Percentiles rank a stretch among this genome's conserved stretches.
phyloP scores from a whole-genome alignment of 2,888 invertebrate genomes.

The Dione juno region DNA sequence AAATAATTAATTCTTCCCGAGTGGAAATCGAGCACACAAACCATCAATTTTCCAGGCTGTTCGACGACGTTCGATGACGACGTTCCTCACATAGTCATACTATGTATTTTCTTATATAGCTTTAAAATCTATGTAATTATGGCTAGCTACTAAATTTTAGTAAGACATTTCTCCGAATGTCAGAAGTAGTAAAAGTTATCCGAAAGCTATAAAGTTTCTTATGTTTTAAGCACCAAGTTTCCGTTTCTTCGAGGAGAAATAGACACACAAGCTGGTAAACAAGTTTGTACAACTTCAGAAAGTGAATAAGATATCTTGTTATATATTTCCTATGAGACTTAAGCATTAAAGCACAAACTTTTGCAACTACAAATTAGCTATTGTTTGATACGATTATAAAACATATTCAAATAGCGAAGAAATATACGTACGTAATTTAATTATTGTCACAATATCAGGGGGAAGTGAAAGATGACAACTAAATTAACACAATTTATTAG shows the following conservation, averaged over 20 bases:
- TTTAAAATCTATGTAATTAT: constrained; percentile 1
- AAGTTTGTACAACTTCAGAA: constrained; percentile 31
- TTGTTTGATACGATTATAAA: constrained; percentile 15
- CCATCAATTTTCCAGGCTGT: too few relatives aligned
- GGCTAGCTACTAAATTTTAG: constrained; percentile 7
- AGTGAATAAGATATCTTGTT: constrained; percentile 34
- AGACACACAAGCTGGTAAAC: constrained; percentile 31
- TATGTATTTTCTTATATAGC: not conserved
- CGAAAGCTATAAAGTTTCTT: constrained; percentile 33
- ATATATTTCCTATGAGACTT: constrained; percentile 27
- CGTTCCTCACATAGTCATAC: too few relatives aligned
- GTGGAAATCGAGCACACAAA: too few relatives aligned
- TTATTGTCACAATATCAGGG: not conserved
- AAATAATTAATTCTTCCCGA: too few relatives aligned
- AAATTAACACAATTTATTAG: too few relatives aligned
- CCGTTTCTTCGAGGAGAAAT: constrained; percentile 30
- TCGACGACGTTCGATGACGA: too few relatives aligned
- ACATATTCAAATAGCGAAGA: not conserved
- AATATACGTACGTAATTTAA: not conserved
- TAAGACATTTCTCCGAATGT: constrained; percentile 23
- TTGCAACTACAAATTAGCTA: constrained; percentile 11
- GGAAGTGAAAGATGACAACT: too few relatives aligned
- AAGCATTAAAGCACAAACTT: constrained; percentile 15
- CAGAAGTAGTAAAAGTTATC: constrained; percentile 26
- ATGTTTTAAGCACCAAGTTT: constrained; percentile 32